These are phyloP conservation scores for Helarctos malayanus DNA, from an alignment of 2,797 vertebrate species.

Conservation along the genomic window DNA sequence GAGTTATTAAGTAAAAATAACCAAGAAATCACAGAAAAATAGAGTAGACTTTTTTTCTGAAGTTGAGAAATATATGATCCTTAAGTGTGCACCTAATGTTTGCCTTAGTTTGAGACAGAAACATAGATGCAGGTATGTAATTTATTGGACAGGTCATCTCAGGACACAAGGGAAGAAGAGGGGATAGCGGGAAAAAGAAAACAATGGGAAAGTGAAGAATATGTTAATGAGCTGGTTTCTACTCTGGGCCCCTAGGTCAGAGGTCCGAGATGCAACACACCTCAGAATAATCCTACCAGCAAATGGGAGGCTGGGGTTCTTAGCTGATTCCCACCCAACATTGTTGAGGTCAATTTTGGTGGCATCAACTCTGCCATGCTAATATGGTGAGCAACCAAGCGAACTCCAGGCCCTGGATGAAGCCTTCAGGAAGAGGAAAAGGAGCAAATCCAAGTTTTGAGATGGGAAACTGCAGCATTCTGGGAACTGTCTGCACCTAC, in stretches of 20 bases:
- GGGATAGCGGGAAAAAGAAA: background rate
- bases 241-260: background rate
- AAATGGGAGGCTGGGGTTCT: rapidly evolving
- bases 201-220: background rate
- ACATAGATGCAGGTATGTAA: background rate
- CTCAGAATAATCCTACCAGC: background rate
- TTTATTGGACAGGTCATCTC: background rate
- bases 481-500: background rate
- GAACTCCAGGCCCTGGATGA: rapidly evolving
- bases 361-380: background rate
- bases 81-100: background rate
- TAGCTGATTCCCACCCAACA: background rate
- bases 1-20: background rate
- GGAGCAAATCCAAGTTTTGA: background rate
- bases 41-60: background rate
- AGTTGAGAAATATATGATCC: background rate
- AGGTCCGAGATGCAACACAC: rapidly evolving
- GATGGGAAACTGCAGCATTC: background rate
- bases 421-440: background rate
- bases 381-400: rapidly evolving
- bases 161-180: background rate
- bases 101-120: background rate
- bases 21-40: background rate
- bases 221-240: background rate
- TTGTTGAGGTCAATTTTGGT: rapidly evolving